Base-by-base conservation (phyloP, 2,797 vertebrate genomes). In the Gallinago nigripennis region DNA sequence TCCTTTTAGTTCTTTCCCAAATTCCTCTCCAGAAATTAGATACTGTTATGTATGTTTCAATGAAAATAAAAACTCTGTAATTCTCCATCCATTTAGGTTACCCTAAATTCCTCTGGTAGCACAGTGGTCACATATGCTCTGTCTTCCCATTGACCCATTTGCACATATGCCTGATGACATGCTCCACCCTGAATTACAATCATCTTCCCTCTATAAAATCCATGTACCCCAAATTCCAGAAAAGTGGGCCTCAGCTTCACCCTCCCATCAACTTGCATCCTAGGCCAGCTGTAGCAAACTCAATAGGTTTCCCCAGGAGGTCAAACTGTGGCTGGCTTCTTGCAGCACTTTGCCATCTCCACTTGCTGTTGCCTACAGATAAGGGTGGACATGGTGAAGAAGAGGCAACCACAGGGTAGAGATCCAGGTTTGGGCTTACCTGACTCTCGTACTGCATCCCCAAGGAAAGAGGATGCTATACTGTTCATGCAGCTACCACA, bases 41-140 rank as follows among this genome's bases (percentile, higher is more conserved):
- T 2, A 30, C 14, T 5, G 23, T 11, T 86, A 37, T 6, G 15
- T 9, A 51, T 15, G 5, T 51, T 60, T 86, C 60, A 66, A 24
- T 31, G 12, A 68, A 48, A 89, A 41, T 3, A 33, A 50, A 61
- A 56, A 28, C n/a, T 33, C 21, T 60, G 39, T 21, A n/a, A 6
- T 50, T 60, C 50, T 31, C 25, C 13, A 46, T 35, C 37, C 5
- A 16, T 46, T 39, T 28, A 37, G 9, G 16, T 61, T 37, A 65
- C 15, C 15, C 12, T 7, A 9, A 79, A 31, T 41, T 66, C 4
- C 16, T 25, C 68, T 76, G 30, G 60, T 7, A 91, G n/a, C 39
- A 35, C 9, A 37, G 27, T 18, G 43, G 33, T 91, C 31, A 6
- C 1, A 1, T 5, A 5, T 0, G 1, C 9, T 70, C 30, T 58